Base-by-base conservation (phyloP, 1,140 invertebrate species). In the Bombus huntii region DNA sequence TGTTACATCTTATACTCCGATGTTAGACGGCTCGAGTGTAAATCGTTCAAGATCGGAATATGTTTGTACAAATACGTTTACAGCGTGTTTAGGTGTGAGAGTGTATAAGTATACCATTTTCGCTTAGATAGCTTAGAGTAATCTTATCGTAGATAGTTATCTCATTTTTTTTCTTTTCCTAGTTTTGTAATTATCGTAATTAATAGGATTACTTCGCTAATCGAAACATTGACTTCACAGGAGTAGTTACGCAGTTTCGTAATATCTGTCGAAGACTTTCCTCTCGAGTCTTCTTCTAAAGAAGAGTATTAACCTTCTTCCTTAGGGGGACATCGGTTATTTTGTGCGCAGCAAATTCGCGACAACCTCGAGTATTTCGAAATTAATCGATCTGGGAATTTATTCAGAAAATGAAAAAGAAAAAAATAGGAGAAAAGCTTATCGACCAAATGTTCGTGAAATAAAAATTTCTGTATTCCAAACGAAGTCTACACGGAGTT, bases 171-270 rank as follows among this genome's bases (percentile, higher is more conserved):
- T 18, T 18, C 57, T 59, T n/a, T 15, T 13, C 13, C 59, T 28
- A 65, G 4, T 18, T n/a, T 68, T 59, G 57, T 79, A 18, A 47
- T 72, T 68, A 74, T 59, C 18, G 22, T 57, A 72, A 73, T 71
- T 68, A 34, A 73, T 89, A 85, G 62, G 39, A 82, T 88, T 53
- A 89, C 18, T 77, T 90, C 62, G 86, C 88, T 92, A 92, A 92
- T 89, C 83, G 89, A 47, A 47, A 92, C 93, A 94, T 94, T 94
- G 93, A 94, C 93, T 94, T 94, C 90, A 94, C 89, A 94, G 93
- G 93, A 94, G 93, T 92, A 90, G 83, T 92, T 93, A 92, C 85
- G 80, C 80, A 88, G 83, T 91, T 92, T 88, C 85, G 44, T 87
- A 66, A 22, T 89, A 77, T 85, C 70, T 84, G 66, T 88, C 89